Evolutionary conservation across 1,140 invertebrate genomes (phyloP), one percentile per base, ranked within the genome.

Genomic region (Dryas iulia): DNA sequence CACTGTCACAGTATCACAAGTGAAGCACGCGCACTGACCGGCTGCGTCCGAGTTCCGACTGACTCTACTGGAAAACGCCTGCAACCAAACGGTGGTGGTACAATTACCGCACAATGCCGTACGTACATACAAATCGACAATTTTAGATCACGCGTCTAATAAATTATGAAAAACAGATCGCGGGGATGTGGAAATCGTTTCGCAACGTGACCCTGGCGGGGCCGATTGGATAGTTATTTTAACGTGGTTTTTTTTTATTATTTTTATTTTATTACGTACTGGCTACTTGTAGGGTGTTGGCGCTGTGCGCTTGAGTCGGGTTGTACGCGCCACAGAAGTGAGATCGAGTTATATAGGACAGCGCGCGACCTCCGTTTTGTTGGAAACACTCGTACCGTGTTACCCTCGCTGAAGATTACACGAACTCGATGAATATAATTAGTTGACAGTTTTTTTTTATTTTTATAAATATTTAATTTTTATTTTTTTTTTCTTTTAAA

Each of bases 311-410:
- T 83, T 81, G 78, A 73, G 72, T 74, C 72, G 73, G 81, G 79
- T 81, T 78, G 86, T 87, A 84, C 82, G 79, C 78, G 70, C 69
- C 78, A 74, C 73, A 73, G 75, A 77, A 68, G 75, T 66, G 81
- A 68, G 78, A 67, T 82, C 79, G 77, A 75, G 82, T 87, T 90
- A 90, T 90, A 90, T 90, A 90, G 88, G 84, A 83, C 84, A 87
- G 71, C 69, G 76, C 54, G 74, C 81, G 88, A 88, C 88, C 88
- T 90, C 83, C 78, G 78, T 57, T 66, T 71, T 69, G 74, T 77
- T 78, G 83, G 83, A 82, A 71, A 65, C 53, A 71, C 39, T 21
- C 72, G 69, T 68, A n/a, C 23, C 53, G 68, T 70, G 47, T 54
- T 18, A 70, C 68, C 66, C 66, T 73, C 72, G 54, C 47, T 69